Base-by-base conservation (phyloP, 2,797 vertebrate species). In the Enteromius thamalakanensis region DNA sequence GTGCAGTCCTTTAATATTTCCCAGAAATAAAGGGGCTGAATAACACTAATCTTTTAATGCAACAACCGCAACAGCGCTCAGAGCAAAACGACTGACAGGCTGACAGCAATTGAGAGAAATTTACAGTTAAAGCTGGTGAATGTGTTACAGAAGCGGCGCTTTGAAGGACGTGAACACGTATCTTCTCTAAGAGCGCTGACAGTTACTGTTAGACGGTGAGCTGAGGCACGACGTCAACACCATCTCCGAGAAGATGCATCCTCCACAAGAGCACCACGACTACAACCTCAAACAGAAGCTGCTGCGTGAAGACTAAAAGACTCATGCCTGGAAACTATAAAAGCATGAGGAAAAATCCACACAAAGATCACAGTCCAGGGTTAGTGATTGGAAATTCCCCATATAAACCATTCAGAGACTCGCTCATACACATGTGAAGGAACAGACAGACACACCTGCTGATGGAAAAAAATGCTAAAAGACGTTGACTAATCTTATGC, bases 371-470 rank as follows among this genome's bases (percentile, higher is more conserved):
- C 6, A 76, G 72, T 23, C 32, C 4, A 75, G 72, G n/a, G 72
- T 37, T 9, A n/a, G 49, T 15, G 74, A 58, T 40, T 64, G 55
- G 74, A 58, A 76, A 76, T 40, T 9, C 74, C 74, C 74, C 6
- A n/a, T 34, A 58, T 76, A 60, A 76, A 76, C 34, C 21, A 76
- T 58, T 76, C 32, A 58, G 58, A 58, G 72, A 23, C 32, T 55
- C 11, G 1, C 19, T 55, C 34, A 58, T 40, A 58, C 1, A 40
- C 4, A 9, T 55, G 32, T 23, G 37, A n/a, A 76, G 53, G 34
- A 75, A 17, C n/a, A 55, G 14, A 60, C 12, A 19, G 32, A 58
- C 74, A 58, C 74, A 76, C 74, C 74, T 76, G 74, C 74, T 40
- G 34, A 75, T 10, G 21, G 51, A 75, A 75, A 58, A 7, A 65